Base-by-base conservation (phyloP, 1,140 invertebrate genomes). In the Drosophila subobscura region DNA sequence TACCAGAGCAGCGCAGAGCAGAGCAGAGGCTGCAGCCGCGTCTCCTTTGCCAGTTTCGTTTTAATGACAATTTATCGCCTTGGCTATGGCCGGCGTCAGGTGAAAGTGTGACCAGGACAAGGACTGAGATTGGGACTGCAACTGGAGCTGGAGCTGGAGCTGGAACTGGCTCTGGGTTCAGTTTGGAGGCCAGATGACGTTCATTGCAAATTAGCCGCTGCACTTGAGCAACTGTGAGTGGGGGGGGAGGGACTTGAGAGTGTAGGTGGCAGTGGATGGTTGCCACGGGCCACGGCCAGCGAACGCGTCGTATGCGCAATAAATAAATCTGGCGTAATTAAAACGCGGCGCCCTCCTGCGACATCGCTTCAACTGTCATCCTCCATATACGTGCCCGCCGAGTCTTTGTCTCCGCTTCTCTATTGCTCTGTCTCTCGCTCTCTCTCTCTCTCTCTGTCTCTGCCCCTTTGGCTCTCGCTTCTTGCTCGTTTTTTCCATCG, bases 291-390 rank as follows among this genome's bases (percentile, higher is more conserved):
- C 42, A 40, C 25, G 60, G 73, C 49, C 58, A n/a, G n/a, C n/a
- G n/a, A 79, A 56, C 80, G 75, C 49, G 59, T 58, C 79, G 79
- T 83, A 77, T 81, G 73, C 78, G 78, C 78, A 80, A 80, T 80
- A 80, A 83, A 80, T 80, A 84, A 84, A 84, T 84, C 79, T 85
- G 76, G 41, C 58, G 80, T 85, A 84, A 84, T 84, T 84, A 84
- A 84, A 85, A 79, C 65, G 49, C 73, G 46, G 16, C 16, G 16
- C 16, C 55, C 42, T 42, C 50, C 42, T 37, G 50, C 47, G 52
- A 72, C 77, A 70, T 59, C 40, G 63, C 50, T 54, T 83, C 47
- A 83, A 71, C 77, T 79, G 72, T 83, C 79, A 74, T 65, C 64
- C 59, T 54, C 47, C 84, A 79, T 80, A 77, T 80, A 59, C 72